Evolutionary conservation across 2,113 vertebrate species (phyloP).

Genomic region (Orthonyx spaldingii): DNA sequence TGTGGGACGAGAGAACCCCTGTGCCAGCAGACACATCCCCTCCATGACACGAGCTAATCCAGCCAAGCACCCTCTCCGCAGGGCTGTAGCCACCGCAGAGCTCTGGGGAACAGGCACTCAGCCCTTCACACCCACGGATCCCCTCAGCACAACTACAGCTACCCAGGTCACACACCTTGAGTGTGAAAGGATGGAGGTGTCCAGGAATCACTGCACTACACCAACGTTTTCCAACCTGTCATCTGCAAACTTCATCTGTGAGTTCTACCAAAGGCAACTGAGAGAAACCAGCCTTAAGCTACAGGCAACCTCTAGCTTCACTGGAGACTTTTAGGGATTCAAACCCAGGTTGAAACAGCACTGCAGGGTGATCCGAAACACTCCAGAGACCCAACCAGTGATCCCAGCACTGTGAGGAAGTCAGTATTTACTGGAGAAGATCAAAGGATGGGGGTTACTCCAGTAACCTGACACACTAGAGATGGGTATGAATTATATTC

Average conservation of each 20-base stretch:
- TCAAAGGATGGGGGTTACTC: neutral
- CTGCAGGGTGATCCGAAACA: neutral
- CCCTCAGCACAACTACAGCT: neutral
- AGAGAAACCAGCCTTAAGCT: neutral
- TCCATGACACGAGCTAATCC: neutral
- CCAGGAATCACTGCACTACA: neutral
- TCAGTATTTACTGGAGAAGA: neutral
- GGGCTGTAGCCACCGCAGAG: neutral
- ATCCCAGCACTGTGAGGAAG: neutral
- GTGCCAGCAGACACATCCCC: neutral
- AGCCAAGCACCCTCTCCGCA: neutral
- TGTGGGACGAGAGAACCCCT: neutral
- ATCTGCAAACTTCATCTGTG: neutral
- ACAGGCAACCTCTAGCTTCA: neutral
- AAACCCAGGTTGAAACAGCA: neutral
- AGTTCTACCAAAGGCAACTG: neutral
- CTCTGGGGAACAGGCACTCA: neutral
- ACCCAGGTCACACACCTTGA: neutral
- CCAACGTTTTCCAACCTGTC: fast-evolving
- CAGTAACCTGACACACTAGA: neutral
- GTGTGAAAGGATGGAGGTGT: neutral
- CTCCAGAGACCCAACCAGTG: neutral
- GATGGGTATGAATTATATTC: neutral
- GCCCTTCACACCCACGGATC: neutral
- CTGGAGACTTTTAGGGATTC: neutral